phyloP scores from a whole-genome alignment of 2,113 vertebrate species.

The Hepsetus odoe region DNA sequence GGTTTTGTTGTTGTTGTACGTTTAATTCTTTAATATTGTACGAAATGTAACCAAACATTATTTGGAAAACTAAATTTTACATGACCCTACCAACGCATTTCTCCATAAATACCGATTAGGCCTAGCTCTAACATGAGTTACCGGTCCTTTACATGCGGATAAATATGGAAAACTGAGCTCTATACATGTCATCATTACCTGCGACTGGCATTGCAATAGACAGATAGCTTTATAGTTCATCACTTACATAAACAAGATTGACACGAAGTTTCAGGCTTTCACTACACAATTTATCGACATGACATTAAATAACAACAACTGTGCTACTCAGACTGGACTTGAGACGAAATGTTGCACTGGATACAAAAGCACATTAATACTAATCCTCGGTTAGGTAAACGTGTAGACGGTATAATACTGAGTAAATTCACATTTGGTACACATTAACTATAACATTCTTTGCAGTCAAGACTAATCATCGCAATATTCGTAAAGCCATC shows the following conservation, averaged over 20 bases:
- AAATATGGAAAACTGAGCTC: constrained; percentile 99
- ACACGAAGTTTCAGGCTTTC: constrained; percentile 99
- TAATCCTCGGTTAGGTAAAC: constrained; percentile 98
- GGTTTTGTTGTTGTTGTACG: constrained; percentile 75
- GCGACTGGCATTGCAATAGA: constrained; percentile 96
- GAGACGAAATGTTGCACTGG: constrained; percentile 99
- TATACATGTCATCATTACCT: constrained; percentile 94
- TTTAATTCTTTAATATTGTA: constrained; percentile 99
- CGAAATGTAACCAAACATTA: constrained; percentile 99
- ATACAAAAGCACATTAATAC: constrained; percentile 99
- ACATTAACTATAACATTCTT: constrained; percentile 99
- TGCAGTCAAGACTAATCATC: constrained; percentile 97
- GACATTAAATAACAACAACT: constrained; percentile 99
- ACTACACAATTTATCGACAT: constrained; percentile 99
- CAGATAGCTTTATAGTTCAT: constrained; percentile 94
- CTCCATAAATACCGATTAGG: constrained; percentile 99
- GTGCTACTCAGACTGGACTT: constrained; percentile 99
- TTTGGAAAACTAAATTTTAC: constrained; percentile 99
- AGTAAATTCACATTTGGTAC: constrained; percentile 99
- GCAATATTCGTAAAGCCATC: constrained; percentile 85
- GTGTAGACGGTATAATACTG: constrained; percentile 99
- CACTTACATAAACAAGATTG: constrained; percentile 99
- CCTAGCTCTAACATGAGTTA: constrained; percentile 93
- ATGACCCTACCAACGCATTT: constrained; percentile 91
- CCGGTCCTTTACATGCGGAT: constrained; percentile 99